Evolutionary conservation across 2,113 vertebrate species (phyloP).

Genomic region (Chionodraco myersi): DNA sequence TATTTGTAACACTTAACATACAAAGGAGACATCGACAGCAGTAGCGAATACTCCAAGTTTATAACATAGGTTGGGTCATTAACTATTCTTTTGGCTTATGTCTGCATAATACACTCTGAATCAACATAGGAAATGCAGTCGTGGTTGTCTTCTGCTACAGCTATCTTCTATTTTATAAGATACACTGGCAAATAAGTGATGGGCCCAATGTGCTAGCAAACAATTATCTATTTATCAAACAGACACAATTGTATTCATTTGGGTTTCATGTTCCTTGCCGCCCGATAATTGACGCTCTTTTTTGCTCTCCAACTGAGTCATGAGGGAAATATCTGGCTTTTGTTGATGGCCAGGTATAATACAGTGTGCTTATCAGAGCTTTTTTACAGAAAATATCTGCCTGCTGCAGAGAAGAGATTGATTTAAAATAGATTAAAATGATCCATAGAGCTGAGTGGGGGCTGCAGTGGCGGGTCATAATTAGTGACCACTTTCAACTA

Average conservation of each 20-base stretch:
- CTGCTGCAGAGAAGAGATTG: slow-evolving; percentile 26
- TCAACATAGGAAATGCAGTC: no score
- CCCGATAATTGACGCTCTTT: background rate
- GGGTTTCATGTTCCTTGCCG: background rate
- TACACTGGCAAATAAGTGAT: background rate
- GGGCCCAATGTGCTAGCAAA: background rate
- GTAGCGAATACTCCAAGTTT: no score
- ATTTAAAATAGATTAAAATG: slow-evolving; percentile 29
- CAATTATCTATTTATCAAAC: background rate
- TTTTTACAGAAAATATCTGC: slow-evolving; percentile 29
- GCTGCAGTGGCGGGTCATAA: background rate
- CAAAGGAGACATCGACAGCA: no score
- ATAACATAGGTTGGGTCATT: no score
- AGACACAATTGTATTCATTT: slow-evolving; percentile 3
- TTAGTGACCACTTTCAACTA: background rate
- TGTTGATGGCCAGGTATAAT: background rate
- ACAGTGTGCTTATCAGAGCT: background rate
- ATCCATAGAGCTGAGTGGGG: slow-evolving; percentile 1
- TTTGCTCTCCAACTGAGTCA: slow-evolving; percentile 17
- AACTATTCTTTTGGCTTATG: no score
- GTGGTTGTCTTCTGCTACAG: no score
- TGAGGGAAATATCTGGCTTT: background rate
- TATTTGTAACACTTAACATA: no score
- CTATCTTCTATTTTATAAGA: no score
- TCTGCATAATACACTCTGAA: no score